Evolutionary conservation across 35 echinoderm and acorn worm genomes (phyloP).

Genomic region (Lytechinus variegatus): DNA sequence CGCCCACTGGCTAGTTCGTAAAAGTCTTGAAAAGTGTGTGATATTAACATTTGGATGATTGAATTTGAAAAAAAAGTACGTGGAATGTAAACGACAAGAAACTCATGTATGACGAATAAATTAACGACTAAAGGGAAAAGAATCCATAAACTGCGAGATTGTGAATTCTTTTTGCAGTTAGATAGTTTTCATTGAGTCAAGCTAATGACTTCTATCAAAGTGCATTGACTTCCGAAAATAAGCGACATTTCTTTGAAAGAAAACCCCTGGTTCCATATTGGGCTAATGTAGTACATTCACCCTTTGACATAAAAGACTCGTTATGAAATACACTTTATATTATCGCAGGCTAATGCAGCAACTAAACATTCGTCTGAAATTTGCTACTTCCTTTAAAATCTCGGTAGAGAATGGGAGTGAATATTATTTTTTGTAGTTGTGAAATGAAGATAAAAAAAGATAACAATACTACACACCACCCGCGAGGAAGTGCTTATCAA

Average conservation of each 20-base stretch:
- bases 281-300: not conserved
- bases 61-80: not conserved
- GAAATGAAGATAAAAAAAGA: constrained; percentile 8
- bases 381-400: not conserved
- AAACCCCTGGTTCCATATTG: not conserved
- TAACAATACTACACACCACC: constrained; percentile 11
- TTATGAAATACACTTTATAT: not conserved
- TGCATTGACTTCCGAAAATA: not conserved
- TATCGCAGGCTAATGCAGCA: not conserved
- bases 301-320: not conserved
- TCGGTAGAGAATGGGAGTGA: not conserved
- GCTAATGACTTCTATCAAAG: not conserved
- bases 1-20: too few relatives aligned
- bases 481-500: not conserved
- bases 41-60: too few relatives aligned
- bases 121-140: not conserved
- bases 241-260: not conserved
- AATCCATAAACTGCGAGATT: too few relatives aligned
- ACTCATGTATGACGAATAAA: not conserved
- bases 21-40: too few relatives aligned
- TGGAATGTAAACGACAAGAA: not conserved
- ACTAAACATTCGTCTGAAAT: not conserved
- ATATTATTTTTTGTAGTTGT: not conserved
- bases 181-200: not conserved
- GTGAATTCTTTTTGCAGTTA: too few relatives aligned